phyloP scores from a whole-genome alignment of 2,113 vertebrate genomes.

The Poecile atricapillus region DNA sequence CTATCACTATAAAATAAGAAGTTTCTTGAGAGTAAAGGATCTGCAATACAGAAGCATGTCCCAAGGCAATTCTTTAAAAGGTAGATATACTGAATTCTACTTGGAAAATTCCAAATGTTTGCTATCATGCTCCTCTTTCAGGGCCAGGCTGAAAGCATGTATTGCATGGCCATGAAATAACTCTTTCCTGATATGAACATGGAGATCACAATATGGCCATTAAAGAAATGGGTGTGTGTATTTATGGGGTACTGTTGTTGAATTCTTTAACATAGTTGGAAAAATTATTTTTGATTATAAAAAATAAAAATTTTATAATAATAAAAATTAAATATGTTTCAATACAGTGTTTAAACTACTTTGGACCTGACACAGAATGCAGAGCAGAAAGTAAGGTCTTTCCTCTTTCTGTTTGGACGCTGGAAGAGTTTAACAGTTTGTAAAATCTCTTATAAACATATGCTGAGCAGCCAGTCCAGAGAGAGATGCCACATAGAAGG shows the following conservation, averaged over 20 bases:
- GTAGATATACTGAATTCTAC: neutral
- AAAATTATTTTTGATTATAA: neutral
- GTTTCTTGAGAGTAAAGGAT: neutral
- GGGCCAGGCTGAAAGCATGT: neutral
- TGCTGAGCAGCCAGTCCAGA: neutral
- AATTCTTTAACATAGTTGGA: neutral
- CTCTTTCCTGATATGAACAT: neutral
- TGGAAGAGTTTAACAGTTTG: neutral
- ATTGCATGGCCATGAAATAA: neutral
- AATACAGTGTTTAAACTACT: neutral
- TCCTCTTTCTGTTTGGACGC: neutral
- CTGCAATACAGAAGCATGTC: neutral
- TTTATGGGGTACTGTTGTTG: neutral
- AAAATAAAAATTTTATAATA: neutral
- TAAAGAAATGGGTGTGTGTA: fast-evolving
- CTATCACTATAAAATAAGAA: neutral
- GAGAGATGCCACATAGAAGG: fast-evolving
- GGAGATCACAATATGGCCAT: neutral
- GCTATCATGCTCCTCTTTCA: neutral
- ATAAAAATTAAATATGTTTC: neutral
- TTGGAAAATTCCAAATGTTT: neutral
- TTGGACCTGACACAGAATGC: neutral
- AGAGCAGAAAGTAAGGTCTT: neutral
- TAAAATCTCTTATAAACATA: neutral
- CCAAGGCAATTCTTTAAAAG: neutral